A percentile compares a stretch with the other conserved stretches of the same genome.
Conservation (phyloP, 2,888 invertebrate species). For the Stictocephala bisonia region DNA sequence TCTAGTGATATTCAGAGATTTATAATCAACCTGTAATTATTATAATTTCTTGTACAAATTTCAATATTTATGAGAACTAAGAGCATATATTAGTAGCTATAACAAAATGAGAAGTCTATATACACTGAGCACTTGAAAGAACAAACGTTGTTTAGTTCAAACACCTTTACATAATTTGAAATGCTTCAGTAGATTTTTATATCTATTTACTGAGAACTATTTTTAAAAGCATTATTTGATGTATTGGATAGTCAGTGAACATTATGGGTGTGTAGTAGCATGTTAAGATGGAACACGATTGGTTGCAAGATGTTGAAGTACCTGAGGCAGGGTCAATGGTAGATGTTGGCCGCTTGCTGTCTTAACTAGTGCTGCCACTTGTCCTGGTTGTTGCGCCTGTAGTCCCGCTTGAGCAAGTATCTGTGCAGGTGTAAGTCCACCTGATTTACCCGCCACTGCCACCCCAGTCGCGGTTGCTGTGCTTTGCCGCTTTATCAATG, state of each 20-base stretch:
- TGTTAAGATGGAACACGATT: no score
- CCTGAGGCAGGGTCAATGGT: slow-evolving; percentile 66
- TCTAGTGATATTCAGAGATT: no score
- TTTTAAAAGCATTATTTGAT: slow-evolving; percentile 12
- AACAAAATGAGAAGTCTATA: no score
- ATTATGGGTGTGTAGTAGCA: background rate
- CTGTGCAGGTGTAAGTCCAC: slow-evolving; percentile 64
- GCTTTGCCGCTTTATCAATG: slow-evolving; percentile 69
- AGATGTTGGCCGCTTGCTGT: slow-evolving; percentile 66
- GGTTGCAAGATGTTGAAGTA: slow-evolving; percentile 50
- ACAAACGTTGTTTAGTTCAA: no score
- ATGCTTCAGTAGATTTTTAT: no score
- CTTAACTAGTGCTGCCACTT: slow-evolving; percentile 74
- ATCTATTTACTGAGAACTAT: no score
- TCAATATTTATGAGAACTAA: no score
- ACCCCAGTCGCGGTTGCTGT: slow-evolving; percentile 59
- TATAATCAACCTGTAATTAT: no score
- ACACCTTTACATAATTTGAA: no score
- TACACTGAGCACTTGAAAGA: background rate
- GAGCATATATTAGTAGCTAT: no score
- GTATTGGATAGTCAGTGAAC: background rate
- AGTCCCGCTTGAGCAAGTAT: slow-evolving; percentile 70
- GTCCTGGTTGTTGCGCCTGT: slow-evolving; percentile 63
- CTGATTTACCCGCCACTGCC: slow-evolving; percentile 63
- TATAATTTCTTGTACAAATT: no score